Evolutionary conservation across 2,113 vertebrate species (phyloP), one percentile per base, ranked within the genome.

Genomic region (Lepisosteus osseus): DNA sequence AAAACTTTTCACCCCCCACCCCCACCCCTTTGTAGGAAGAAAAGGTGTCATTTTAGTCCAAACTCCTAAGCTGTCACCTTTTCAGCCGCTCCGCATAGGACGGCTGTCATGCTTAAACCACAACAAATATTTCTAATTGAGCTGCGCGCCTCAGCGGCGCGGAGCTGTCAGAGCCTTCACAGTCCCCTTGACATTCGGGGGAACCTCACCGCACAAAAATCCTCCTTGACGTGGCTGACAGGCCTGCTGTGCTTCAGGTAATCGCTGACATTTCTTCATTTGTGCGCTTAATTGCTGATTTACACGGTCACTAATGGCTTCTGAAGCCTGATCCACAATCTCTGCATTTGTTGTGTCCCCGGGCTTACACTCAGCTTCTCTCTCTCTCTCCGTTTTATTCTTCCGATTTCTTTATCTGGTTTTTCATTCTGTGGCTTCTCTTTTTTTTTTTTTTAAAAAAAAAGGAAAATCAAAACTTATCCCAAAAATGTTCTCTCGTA

Each of bases 221-320:
- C n/a, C 62, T n/a, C 2, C 41, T 64, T 74, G 66, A 81, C 68
- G 7, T 83, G 72, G 70, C 75, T 83, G 83, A 76, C 70, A 44
- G 78, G 74, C 71, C 78, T 78, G 69, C 76, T 72, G 17, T 78
- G 74, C 55, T 77, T 73, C 72, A 84, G 85, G 76, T 89, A 88
- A 86, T 82, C 71, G 82, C 79, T 83, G 86, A 72, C 69, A 80
- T 88, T 83, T 88, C 82, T 80, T 86, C 73, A 67, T 88, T 82
- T 83, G 83, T 82, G 82, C 63, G 72, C 80, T 80, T 85, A 83
- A 91, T 87, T 90, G 83, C 81, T 84, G 84, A 86, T 82, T 77
- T 87, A 85, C 83, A 78, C 79, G 72, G 77, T 65, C 76, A 80
- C 77, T 87, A 87, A 86, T 67, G 78, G 47, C 63, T 71, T 59